Percentiles rank a stretch among this genome's conserved stretches.
phyloP scores from a whole-genome alignment of 2,888 invertebrate genomes.

The Trichacis sp. region DNA sequence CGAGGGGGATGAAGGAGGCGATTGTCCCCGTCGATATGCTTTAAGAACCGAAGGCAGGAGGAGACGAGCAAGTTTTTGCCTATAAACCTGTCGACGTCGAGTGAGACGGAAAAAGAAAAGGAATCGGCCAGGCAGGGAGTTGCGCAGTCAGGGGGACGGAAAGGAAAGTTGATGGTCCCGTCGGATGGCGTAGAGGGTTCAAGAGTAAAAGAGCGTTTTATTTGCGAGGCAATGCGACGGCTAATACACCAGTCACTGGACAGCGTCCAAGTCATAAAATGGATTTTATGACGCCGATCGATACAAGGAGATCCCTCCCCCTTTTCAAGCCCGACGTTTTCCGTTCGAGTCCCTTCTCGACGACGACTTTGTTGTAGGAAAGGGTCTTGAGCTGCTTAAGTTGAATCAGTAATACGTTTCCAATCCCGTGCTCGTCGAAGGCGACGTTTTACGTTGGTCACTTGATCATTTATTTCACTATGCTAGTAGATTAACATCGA shows the following conservation, averaged over 20 bases:
- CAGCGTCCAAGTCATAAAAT: conserved; percentile 68
- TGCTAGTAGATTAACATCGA: too few relatives aligned
- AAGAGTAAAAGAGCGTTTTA: conserved; percentile 64
- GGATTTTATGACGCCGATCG: conserved; percentile 68
- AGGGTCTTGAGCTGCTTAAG: conserved; percentile 9
- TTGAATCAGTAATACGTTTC: conserved; percentile 31
- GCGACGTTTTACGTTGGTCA: conserved; percentile 28
- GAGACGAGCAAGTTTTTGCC: conserved; percentile 48
- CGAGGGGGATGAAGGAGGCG: conserved; percentile 3
- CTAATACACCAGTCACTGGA: conserved; percentile 69
- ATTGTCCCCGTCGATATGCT: conserved; percentile 38
- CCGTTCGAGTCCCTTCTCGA: conserved; percentile 18
- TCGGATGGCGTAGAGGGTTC: conserved; percentile 55
- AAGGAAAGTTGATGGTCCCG: conserved; percentile 56
- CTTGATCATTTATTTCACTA: too few relatives aligned
- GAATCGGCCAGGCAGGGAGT: conserved; percentile 28
- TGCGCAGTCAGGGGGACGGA: conserved; percentile 28
- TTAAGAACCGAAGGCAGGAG: conserved; percentile 19
- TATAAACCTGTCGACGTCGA: conserved; percentile 52
- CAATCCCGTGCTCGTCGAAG: conserved; percentile 33
- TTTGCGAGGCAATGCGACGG: conserved; percentile 67
- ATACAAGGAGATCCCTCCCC: conserved; percentile 53
- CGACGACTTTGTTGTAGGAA: conserved; percentile 7
- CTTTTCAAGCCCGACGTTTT: conserved; percentile 46
- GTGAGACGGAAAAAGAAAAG: conserved; percentile 39